Evolutionary conservation across 2,888 invertebrate species (phyloP), one percentile per base, ranked within the genome.

Genomic region (Cosmia trapezina): DNA sequence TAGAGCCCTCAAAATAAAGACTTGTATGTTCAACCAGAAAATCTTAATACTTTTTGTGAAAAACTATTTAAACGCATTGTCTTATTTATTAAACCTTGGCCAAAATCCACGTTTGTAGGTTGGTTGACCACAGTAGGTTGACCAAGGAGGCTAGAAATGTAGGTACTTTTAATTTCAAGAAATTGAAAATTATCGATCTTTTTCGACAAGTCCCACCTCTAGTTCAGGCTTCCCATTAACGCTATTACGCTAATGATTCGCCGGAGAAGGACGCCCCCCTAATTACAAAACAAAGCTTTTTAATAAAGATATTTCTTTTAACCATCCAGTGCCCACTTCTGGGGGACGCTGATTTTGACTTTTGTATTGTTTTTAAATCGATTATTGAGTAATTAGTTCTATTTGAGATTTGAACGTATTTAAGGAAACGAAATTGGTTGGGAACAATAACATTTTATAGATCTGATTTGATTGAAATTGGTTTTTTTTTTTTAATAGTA

Each of bases 221-320:
- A 88, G 57, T 60, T 43, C 14, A 63, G 54, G 77, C 83, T 83
- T 77, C 80, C 93, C 91, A 94, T 94, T 95, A 94, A 93, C 91
- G 93, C 91, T 93, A 93, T 95, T 94, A 94, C 90, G 91, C 91
- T 94, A 95, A 95, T 94, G 93, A 94, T 95, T 92, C 89, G 85
- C 88, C 84, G 84, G 85, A 80, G 88, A 87, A 87, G 87, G 91
- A 91, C 90, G 87, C 78, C 90, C 90, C 89, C 92, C 91, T 94
- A 94, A 95, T 94, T 94, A 93, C 92, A 90, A 94, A 94, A 95
- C 94, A 94, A 95, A 94, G 93, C 92, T 91, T 93, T 93, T 93
- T 93, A 93, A 93, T 93, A 93, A 92, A 91, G 91, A 93, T 92
- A 92, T 94, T 94, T 92, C 87, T 93, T 89, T 89, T 81, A 84